Percentiles rank a stretch among this genome's conserved stretches.
These are phyloP conservation scores for Piprites chloris DNA, from an alignment of 2,113 vertebrate genomes.

Conservation along the genomic window DNA sequence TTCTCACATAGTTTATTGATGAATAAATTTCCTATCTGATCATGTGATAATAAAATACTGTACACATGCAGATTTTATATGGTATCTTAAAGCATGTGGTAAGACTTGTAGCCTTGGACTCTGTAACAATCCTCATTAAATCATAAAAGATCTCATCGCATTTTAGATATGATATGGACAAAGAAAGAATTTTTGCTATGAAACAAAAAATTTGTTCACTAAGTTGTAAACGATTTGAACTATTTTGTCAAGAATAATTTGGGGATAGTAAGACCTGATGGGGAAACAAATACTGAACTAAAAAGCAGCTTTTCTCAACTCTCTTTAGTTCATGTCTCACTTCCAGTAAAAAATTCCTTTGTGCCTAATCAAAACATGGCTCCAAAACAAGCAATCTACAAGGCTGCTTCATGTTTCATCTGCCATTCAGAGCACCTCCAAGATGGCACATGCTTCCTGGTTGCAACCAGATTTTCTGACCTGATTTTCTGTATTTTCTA, in stretches of 20 bases:
- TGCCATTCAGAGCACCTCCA: background rate
- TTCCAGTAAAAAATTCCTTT: background rate
- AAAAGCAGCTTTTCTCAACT: background rate
- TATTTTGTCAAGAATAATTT: background rate
- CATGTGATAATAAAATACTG: background rate
- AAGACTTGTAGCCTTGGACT: background rate
- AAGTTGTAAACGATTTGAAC: background rate
- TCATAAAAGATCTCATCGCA: background rate
- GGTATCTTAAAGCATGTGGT: background rate
- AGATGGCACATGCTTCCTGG: background rate
- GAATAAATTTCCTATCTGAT: background rate
- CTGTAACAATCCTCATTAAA: background rate
- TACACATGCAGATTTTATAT: background rate
- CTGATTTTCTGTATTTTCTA: background rate
- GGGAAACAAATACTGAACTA: background rate
- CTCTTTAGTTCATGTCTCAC: background rate
- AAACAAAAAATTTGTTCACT: background rate
- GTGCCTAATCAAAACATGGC: background rate
- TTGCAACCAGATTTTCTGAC: background rate
- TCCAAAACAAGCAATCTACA: background rate
- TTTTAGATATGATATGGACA: background rate
- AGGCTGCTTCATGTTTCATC: background rate
- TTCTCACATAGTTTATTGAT: background rate
- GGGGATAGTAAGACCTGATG: background rate
- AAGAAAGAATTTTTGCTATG: background rate